phyloP scores from a whole-genome alignment of 2,888 invertebrate genomes.

The Petrolisthes cinctipes region DNA sequence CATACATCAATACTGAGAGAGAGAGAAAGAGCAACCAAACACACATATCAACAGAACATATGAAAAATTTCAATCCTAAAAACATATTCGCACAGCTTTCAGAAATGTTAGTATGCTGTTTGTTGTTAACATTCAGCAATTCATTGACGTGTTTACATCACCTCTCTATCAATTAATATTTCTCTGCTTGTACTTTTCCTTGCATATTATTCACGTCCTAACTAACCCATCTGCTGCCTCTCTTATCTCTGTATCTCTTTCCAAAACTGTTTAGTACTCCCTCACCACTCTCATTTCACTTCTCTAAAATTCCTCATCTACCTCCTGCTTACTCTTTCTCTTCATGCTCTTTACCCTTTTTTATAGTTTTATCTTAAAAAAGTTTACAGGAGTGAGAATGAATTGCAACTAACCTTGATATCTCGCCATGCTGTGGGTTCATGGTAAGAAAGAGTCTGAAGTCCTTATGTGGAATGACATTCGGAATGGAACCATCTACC shows the following conservation, averaged over 20 bases:
- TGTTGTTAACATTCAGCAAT: too few species aligned
- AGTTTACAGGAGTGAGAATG: not conserved
- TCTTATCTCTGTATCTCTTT: too few species aligned
- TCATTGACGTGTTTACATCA: too few species aligned
- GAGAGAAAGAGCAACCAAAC: not conserved
- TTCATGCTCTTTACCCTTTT: not conserved
- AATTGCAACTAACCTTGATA: conserved; percentile 78
- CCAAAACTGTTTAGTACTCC: too few species aligned
- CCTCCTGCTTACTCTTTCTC: too few species aligned
- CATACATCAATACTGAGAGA: not conserved
- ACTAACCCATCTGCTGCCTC: too few species aligned
- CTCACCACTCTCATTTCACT: too few species aligned
- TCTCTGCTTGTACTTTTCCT: too few species aligned
- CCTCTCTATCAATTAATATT: too few species aligned
- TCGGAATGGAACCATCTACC: conserved; percentile 78
- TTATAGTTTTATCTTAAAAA: not conserved
- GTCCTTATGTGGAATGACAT: conserved; percentile 86
- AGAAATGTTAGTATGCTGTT: not conserved
- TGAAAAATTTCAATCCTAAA: not conserved
- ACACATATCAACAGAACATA: not conserved
- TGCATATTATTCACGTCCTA: too few species aligned
- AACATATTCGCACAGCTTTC: not conserved
- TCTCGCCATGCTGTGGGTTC: conserved; percentile 94
- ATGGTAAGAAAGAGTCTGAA: conserved; percentile 95
- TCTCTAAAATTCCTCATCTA: too few species aligned